Evolutionary conservation across 2,797 vertebrate genomes (phyloP).

Genomic region (Lagocephalus sceleratus): DNA sequence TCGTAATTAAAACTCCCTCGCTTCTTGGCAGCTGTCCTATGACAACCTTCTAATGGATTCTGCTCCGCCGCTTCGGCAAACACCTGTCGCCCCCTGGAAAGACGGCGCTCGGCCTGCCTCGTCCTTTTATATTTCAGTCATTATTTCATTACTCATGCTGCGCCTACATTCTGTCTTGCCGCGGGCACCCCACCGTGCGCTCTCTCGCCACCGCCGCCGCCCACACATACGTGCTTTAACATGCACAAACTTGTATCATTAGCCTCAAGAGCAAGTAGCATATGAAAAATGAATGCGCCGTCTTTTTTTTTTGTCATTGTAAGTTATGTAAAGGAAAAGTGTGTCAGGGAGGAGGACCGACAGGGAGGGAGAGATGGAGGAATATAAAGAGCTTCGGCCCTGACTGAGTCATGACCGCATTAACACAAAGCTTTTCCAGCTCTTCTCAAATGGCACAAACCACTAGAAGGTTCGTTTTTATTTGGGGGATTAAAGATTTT

Average conservation of each 20-base stretch:
- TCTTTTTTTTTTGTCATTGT: constrained; percentile 20
- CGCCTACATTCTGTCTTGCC: constrained; percentile 67
- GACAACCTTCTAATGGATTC: constrained; percentile 66
- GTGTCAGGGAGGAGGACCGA: constrained; percentile 1
- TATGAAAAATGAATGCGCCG: constrained; percentile 31
- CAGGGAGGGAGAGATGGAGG: background rate
- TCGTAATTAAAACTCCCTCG: constrained; percentile 59
- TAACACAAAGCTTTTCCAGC: constrained; percentile 22
- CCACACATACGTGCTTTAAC: constrained; percentile 17
- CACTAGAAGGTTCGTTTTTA: background rate
- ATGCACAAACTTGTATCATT: constrained; percentile 23
- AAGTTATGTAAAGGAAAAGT: constrained; percentile 20
- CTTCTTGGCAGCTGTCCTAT: constrained; percentile 38
- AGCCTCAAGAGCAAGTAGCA: constrained; percentile 17
- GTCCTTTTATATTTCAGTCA: constrained; percentile 67
- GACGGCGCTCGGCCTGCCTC: constrained; percentile 44
- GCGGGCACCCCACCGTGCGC: constrained; percentile 50
- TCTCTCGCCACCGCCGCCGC: constrained; percentile 11
- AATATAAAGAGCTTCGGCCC: background rate
- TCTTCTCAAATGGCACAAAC: constrained; percentile 6
- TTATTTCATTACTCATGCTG: constrained; percentile 76
- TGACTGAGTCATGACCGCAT: constrained; percentile 18
- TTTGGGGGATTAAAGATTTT: background rate
- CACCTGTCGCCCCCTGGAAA: constrained; percentile 66
- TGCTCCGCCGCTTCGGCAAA: constrained; percentile 48